These are phyloP conservation scores for Trachythela sp. DNA, from an alignment of 64 coral and sea anemone genomes.

Conservation along the genomic window DNA sequence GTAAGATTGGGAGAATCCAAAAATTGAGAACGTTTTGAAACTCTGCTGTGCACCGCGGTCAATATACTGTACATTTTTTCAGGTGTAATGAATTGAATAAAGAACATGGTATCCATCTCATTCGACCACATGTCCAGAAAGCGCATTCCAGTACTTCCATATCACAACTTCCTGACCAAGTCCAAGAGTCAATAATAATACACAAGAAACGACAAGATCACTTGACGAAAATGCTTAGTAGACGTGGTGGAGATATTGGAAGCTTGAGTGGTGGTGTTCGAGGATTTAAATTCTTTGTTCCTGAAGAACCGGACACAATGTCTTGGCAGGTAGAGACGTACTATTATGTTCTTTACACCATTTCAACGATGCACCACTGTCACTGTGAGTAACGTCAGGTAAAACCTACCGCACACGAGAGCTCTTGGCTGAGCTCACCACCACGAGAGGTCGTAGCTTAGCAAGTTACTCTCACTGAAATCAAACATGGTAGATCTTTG, in stretches of 20 bases:
- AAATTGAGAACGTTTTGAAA: too few relatives aligned
- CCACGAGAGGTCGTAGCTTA: too few relatives aligned
- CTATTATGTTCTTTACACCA: too few relatives aligned
- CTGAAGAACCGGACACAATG: neutral
- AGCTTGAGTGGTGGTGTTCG: neutral
- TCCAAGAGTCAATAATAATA: neutral
- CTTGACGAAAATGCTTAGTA: neutral
- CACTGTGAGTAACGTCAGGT: too few relatives aligned
- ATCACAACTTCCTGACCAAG: neutral
- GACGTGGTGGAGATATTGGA: neutral
- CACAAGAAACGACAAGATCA: neutral
- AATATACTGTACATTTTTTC: neutral
- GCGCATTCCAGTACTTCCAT: neutral
- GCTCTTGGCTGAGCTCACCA: too few relatives aligned
- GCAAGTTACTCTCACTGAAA: too few relatives aligned
- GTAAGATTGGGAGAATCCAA: too few relatives aligned
- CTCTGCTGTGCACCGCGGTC: too few relatives aligned
- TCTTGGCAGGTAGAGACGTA: neutral
- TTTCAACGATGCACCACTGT: too few relatives aligned
- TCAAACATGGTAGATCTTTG: too few relatives aligned
- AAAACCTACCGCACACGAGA: too few relatives aligned
- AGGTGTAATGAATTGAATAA: conserved; percentile 2
- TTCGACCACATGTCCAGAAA: neutral
- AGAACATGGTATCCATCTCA: neutral
- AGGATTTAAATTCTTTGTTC: neutral